Conservation (phyloP, 2,888 invertebrate genomes). For the Conomelus anceps region DNA sequence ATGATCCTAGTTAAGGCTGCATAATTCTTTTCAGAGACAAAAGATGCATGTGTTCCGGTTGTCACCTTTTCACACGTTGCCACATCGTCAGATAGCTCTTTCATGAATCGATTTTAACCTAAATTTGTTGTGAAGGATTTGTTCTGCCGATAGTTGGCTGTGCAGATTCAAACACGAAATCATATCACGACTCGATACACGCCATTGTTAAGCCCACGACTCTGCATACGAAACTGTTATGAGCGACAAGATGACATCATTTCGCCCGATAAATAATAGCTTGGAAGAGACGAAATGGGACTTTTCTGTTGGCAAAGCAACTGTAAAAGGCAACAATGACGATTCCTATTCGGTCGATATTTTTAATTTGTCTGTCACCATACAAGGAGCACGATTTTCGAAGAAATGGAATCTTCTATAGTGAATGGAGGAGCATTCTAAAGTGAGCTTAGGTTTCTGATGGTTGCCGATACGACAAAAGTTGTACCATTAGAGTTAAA, state of each 20-base stretch:
- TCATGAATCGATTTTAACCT: background rate
- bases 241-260: background rate
- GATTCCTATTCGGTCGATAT: background rate
- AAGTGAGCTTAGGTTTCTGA: too few relatives aligned
- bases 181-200: background rate
- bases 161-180: background rate
- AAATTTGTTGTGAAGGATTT: background rate
- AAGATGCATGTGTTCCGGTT: background rate
- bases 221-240: background rate
- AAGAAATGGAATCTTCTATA: too few relatives aligned
- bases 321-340: background rate
- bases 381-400: too few relatives aligned
- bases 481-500: too few relatives aligned
- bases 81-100: background rate
- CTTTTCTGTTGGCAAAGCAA: background rate
- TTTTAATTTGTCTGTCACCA: too few relatives aligned
- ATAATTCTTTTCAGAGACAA: background rate
- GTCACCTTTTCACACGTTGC: background rate
- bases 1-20: background rate
- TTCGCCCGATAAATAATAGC: background rate
- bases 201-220: background rate
- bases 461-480: too few relatives aligned
- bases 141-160: too few relatives aligned
- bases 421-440: too few relatives aligned
- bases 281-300: background rate